Conservation (phyloP, 2,888 invertebrate species). For the Oxycera nigricornis region DNA sequence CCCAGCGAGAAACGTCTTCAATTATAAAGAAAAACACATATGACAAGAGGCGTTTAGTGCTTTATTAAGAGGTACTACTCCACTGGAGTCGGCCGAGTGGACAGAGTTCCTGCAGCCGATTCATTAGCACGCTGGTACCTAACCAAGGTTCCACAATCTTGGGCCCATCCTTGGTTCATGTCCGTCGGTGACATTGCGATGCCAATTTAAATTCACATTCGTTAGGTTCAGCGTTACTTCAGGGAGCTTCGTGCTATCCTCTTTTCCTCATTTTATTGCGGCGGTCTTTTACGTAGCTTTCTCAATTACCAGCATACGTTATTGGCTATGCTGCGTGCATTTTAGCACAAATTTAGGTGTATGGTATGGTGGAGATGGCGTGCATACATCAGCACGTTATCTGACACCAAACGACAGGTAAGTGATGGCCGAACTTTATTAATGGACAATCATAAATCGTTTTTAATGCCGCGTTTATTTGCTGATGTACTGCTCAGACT, state of each 20-base stretch:
- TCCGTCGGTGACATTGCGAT: conserved; percentile 3
- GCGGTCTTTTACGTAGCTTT: background rate
- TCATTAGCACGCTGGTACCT: background rate
- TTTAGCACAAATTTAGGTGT: conserved; percentile 5
- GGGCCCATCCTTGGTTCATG: conserved; percentile 1
- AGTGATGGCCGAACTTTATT: conserved; percentile 19
- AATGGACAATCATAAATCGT: conserved; percentile 26
- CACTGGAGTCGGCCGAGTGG: background rate
- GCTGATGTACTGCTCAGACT: background rate
- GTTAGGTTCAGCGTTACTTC: background rate
- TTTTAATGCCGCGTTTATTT: conserved; percentile 19
- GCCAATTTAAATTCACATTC: conserved; percentile 38
- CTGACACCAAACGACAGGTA: conserved; percentile 17
- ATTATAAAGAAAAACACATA: background rate
- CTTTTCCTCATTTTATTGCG: background rate
- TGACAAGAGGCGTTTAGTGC: background rate
- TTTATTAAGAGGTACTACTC: background rate
- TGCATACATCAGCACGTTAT: conserved; percentile 1
- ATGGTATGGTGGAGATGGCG: background rate
- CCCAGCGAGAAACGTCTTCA: background rate
- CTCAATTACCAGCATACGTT: background rate
- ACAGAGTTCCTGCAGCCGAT: background rate
- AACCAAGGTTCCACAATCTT: background rate
- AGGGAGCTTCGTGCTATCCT: background rate
- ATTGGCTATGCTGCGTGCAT: conserved; percentile 2